These are phyloP conservation scores for Lysandra coridon DNA, from an alignment of 2,888 invertebrate species.

Conservation along the genomic window DNA sequence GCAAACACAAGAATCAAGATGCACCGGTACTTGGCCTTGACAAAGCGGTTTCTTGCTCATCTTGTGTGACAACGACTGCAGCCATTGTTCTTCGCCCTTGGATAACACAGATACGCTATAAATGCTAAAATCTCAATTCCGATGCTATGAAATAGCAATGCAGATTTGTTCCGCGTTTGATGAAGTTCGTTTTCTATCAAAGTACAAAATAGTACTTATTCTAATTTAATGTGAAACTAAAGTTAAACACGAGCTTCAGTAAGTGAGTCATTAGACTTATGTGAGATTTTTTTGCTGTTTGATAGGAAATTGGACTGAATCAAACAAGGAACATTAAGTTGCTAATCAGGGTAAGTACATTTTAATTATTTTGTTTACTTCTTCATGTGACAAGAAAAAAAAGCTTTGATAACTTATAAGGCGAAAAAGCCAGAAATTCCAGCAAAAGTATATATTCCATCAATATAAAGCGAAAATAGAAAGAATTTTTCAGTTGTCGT, in stretches of 20 bases:
- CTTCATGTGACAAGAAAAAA: too few relatives aligned
- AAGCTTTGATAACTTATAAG: too few relatives aligned
- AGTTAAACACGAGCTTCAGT: too few relatives aligned
- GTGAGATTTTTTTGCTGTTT: too few relatives aligned
- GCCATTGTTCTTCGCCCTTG: conserved; percentile 51
- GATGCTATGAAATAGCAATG: not conserved
- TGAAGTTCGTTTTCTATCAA: too few relatives aligned
- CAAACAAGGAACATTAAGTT: too few relatives aligned
- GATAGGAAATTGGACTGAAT: too few relatives aligned
- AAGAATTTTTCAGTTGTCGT: not conserved
- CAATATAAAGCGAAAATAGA: not conserved
- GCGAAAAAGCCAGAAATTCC: not conserved
- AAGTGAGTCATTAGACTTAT: too few relatives aligned
- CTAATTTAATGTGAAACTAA: too few relatives aligned
- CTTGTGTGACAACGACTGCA: conserved; percentile 33
- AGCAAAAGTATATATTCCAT: not conserved
- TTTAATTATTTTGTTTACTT: too few relatives aligned
- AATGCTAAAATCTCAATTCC: not conserved
- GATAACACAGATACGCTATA: conserved; percentile 41
- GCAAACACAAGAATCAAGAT: not conserved
- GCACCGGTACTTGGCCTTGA: conserved; percentile 22
- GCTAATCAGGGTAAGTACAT: too few relatives aligned
- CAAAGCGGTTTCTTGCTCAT: conserved; percentile 26
- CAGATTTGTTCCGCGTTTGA: not conserved
- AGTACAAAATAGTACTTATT: too few relatives aligned